A percentile compares a stretch with the other conserved stretches of the same genome.
These are phyloP conservation scores for Silvanus unidentatus DNA, from an alignment of 2,888 invertebrate genomes.

Conservation along the genomic window DNA sequence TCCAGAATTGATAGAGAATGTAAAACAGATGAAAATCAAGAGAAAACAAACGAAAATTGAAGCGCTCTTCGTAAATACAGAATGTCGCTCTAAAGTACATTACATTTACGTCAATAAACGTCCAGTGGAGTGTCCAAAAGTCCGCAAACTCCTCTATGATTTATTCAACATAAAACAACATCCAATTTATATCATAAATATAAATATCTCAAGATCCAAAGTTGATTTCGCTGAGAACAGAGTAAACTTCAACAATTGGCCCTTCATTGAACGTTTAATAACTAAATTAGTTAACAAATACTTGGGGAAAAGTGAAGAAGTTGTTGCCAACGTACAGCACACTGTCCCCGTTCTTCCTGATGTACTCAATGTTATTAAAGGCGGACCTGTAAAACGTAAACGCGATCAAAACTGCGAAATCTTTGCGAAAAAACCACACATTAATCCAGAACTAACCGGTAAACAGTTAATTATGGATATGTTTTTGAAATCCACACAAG, in stretches of 20 bases:
- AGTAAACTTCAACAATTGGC: constrained; percentile 52
- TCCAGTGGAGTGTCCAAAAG: constrained; percentile 49
- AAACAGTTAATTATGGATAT: constrained; percentile 40
- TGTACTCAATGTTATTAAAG: constrained; percentile 3
- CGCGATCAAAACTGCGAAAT: neutral
- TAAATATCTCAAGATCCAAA: constrained; percentile 49
- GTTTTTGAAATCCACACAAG: constrained; percentile 39
- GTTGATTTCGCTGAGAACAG: constrained; percentile 51
- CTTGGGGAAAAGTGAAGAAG: constrained; percentile 24
- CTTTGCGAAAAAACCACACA: neutral
- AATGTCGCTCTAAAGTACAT: constrained; percentile 49
- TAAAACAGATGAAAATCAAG: constrained; percentile 42
- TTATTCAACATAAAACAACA: constrained; percentile 35
- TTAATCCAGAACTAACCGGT: constrained; percentile 30
- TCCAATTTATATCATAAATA: constrained; percentile 51
- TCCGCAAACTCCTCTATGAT: constrained; percentile 46
- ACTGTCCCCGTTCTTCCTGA: too few relatives aligned
- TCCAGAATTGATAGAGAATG: constrained; percentile 41
- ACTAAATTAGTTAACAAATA: constrained; percentile 36
- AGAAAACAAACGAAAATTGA: constrained; percentile 49
- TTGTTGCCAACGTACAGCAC: neutral
- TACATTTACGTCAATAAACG: constrained; percentile 64
- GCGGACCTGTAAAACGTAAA: neutral
- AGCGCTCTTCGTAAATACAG: constrained; percentile 50
- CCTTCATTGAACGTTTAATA: constrained; percentile 42